Base-by-base conservation (phyloP, 2,797 vertebrate species). In the Rhinichthys osculus region DNA sequence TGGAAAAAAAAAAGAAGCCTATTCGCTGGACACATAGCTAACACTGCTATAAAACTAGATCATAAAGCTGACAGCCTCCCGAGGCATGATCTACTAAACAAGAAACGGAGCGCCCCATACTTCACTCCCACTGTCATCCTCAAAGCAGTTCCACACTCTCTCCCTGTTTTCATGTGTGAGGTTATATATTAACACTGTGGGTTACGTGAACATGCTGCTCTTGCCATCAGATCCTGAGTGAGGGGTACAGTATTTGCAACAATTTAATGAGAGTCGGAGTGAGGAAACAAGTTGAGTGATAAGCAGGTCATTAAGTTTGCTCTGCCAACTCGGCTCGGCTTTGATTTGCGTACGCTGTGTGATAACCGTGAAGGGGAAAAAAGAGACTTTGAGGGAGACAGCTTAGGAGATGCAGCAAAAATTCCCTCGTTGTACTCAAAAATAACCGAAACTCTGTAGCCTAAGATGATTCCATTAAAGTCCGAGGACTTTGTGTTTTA, bases 11-110 rank as follows among this genome's bases (percentile, higher is more conserved):
- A 72, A 16, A 40, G 3, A 38, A 62, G 23, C 3, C 7, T n/a
- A 30, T 33, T 64, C 57, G 52, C 82, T 80, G 78, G 82, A 66
- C 74, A 82, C 85, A 38, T 82, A 59, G 67, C 86, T 82, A 50
- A 74, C 44, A 71, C 30, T 81, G 78, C 82, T 70, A 83, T 88
- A 87, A 90, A 89, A 86, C 78, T 66, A 86, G 86, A 90, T 82
- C 87, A 88, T 89, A 90, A 90, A 89, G 82, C 84, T 83, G 85
- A 86, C 79, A 85, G 5, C 57, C 84, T 88, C 81, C 52, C 9
- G 74, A 76, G 69, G 64, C 52, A 66, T 86, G 74, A 90, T 89
- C 88, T 89, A 82, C n/a, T 78, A n/a, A 71, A 47, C 30, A 69
- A 85, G 74, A 89, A 90, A 57, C 10, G 69, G 79, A 67, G 69